A percentile compares a stretch with the other conserved stretches of the same genome.
Conservation (phyloP, 2,888 invertebrate species). For the Eledone cirrhosa region DNA sequence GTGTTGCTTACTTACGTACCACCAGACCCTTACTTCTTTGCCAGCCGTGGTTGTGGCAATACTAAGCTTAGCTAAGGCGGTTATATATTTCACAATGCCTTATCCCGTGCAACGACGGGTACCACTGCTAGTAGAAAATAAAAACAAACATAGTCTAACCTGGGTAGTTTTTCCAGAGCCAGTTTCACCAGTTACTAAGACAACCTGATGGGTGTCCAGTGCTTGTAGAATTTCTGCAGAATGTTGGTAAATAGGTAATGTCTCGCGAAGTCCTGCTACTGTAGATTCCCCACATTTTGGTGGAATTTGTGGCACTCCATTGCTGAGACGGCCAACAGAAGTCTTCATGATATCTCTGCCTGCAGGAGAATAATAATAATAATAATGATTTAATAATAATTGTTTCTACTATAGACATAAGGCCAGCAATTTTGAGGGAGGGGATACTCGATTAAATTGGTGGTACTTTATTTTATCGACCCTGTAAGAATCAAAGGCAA, state of each 20-base stretch:
- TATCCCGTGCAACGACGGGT: no score
- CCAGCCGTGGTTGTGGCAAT: no score
- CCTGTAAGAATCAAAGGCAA: no score
- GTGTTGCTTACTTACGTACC: no score
- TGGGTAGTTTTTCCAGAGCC: slow-evolving; percentile 96
- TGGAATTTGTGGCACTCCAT: slow-evolving; percentile 76
- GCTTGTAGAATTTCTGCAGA: slow-evolving; percentile 75
- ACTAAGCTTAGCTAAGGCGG: no score
- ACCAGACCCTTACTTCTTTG: no score
- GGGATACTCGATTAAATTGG: no score
- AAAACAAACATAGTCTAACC: slow-evolving; percentile 62
- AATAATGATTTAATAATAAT: background rate
- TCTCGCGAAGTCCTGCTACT: slow-evolving; percentile 68
- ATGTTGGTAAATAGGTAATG: slow-evolving; percentile 77
- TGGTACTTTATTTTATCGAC: no score
- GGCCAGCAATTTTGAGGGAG: no score
- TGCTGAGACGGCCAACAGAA: slow-evolving; percentile 75
- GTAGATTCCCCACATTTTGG: slow-evolving; percentile 66
- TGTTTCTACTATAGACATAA: no score
- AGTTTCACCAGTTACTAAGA: slow-evolving; percentile 76
- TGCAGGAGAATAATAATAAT: slow-evolving; percentile 36
- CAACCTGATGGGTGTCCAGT: slow-evolving; percentile 76
- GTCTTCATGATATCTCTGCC: slow-evolving; percentile 65
- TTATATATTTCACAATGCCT: no score
- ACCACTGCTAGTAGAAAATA: no score